Percentiles rank a stretch among this genome's conserved stretches.
Conservation (phyloP, 2,888 invertebrate species). For the Chalcosyrphus nemorum region DNA sequence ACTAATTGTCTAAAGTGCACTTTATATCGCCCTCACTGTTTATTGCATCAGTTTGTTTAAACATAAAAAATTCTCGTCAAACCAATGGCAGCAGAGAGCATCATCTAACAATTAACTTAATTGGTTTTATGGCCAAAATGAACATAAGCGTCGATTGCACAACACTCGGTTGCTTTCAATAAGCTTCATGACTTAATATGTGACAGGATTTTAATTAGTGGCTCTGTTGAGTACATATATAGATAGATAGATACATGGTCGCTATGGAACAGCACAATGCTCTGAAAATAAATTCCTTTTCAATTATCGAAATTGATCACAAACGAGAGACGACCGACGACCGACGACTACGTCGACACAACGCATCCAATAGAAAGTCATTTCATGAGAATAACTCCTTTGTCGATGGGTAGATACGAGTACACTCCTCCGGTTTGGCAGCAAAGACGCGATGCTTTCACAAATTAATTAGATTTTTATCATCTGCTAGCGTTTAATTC, state of each 20-base stretch:
- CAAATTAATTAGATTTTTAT: conserved; percentile 51
- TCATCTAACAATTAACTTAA: conserved; percentile 2
- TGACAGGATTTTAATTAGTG: conserved; percentile 28
- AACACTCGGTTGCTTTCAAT: background rate
- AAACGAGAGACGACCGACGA: too few relatives aligned
- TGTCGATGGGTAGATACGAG: background rate
- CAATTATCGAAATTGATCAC: conserved; percentile 50
- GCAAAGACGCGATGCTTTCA: conserved; percentile 39
- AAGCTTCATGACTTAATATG: conserved; percentile 4
- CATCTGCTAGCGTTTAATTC: conserved; percentile 32
- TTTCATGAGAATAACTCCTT: background rate
- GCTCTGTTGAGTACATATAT: background rate
- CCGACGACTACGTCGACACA: too few relatives aligned
- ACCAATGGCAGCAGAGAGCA: background rate
- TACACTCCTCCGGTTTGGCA: background rate
- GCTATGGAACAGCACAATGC: background rate
- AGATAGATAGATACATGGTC: background rate
- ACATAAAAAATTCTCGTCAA: background rate
- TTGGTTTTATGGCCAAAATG: background rate
- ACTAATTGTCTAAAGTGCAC: too few relatives aligned
- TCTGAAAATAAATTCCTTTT: background rate
- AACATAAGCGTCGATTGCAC: background rate
- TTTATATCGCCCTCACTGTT: background rate
- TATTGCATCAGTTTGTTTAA: background rate
- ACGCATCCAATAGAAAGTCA: conserved; percentile 8